Evolutionary conservation across 2,888 invertebrate genomes (phyloP).

Genomic region (Leucophenga montana): DNA sequence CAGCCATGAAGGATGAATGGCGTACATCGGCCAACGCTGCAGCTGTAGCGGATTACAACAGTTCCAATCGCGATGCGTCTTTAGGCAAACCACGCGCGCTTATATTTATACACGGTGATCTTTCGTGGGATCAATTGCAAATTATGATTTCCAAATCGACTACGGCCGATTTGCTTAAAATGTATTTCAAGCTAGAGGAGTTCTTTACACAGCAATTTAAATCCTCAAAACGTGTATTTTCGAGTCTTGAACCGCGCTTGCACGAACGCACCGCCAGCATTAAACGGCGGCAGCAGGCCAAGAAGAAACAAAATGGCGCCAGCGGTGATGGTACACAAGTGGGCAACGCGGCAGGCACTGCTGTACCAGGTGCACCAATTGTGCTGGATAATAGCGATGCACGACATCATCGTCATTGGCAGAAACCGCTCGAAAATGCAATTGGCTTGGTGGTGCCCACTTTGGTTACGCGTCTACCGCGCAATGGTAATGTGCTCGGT

Average conservation of each 20-base stretch:
- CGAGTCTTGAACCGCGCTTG: conserved; percentile 77
- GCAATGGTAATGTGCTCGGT: conserved; percentile 85
- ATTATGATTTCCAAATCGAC: conserved; percentile 97
- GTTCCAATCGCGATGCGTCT: conserved; percentile 28
- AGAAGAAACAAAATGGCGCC: conserved; percentile 70
- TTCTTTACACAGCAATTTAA: conserved; percentile 99
- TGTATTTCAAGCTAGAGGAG: conserved; percentile 96
- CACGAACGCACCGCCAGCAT: conserved; percentile 70
- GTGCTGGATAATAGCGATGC: conserved; percentile 76
- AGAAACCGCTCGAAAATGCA: conserved; percentile 86
- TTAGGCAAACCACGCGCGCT: conserved; percentile 79
- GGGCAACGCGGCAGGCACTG: conserved; percentile 32
- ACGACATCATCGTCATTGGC: conserved; percentile 95
- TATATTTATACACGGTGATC: conserved; percentile 92
- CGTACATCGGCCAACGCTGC: conserved; percentile 73
- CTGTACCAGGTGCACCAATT: conserved; percentile 31
- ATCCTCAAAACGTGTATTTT: conserved; percentile 93
- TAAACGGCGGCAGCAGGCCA: conserved; percentile 70
- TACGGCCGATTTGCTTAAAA: conserved; percentile 95
- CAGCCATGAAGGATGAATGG: conserved; percentile 92
- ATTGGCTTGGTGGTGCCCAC: conserved; percentile 86
- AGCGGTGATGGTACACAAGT: neutral
- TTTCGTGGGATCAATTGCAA: conserved; percentile 97
- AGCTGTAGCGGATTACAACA: conserved; percentile 44
- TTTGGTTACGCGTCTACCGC: conserved; percentile 80